phyloP scores from a whole-genome alignment of 2,797 vertebrate species.

The Oryzias sinensis region DNA sequence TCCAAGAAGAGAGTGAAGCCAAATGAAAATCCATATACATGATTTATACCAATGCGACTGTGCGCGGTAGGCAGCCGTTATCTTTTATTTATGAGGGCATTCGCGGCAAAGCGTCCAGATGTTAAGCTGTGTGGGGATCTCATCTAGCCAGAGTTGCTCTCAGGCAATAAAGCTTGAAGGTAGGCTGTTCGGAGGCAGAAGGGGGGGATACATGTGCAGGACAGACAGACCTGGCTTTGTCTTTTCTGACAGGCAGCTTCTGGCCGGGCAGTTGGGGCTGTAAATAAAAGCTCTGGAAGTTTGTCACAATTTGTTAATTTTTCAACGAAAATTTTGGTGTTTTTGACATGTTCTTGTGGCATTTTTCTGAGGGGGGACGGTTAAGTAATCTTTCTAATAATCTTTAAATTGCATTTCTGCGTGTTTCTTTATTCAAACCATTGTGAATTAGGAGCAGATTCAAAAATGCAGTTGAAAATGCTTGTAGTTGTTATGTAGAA shows the following conservation, averaged over 20 bases:
- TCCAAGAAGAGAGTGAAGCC: conserved; percentile 71
- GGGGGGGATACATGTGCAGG: conserved; percentile 31
- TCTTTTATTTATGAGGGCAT: conserved; percentile 88
- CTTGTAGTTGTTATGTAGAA: too few species aligned
- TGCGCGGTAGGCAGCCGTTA: conserved; percentile 73
- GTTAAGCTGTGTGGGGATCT: conserved; percentile 81
- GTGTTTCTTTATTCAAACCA: too few species aligned
- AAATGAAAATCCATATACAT: conserved; percentile 82
- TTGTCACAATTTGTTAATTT: conserved; percentile 30
- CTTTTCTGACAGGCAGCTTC: conserved; percentile 45
- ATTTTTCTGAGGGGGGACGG: too few species aligned
- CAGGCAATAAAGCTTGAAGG: conserved; percentile 71
- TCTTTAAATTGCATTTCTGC: too few species aligned
- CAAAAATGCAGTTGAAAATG: too few species aligned
- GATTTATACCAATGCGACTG: conserved; percentile 82
- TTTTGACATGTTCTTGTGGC: too few species aligned
- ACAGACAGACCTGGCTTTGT: conserved; percentile 39
- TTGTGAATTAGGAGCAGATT: too few species aligned
- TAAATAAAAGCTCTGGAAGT: conserved; percentile 24
- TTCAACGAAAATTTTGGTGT: too few species aligned
- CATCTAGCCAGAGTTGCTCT: conserved; percentile 69
- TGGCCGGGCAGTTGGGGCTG: conserved; percentile 24
- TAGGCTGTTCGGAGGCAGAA: conserved; percentile 44
- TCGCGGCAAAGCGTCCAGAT: conserved; percentile 78
- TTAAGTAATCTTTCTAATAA: too few species aligned